These are phyloP conservation scores for Eidolon helvum DNA, from an alignment of 2,113 vertebrate genomes.

Conservation along the genomic window DNA sequence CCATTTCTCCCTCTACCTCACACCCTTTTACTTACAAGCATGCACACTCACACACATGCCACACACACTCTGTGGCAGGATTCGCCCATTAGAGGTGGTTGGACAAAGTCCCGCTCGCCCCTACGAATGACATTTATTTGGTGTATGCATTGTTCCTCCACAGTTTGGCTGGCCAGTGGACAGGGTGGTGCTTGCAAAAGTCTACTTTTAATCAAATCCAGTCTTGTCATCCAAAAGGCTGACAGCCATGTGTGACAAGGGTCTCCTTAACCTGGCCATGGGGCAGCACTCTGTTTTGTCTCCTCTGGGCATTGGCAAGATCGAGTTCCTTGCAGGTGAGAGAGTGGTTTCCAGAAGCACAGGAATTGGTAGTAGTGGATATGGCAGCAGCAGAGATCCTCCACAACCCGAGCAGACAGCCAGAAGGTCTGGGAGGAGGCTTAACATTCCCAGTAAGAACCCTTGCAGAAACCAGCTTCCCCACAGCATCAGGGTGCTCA, in stretches of 20 bases:
- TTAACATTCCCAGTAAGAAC: background rate
- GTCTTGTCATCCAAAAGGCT: background rate
- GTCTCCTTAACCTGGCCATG: background rate
- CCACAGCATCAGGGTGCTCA: rapidly evolving
- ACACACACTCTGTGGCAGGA: background rate
- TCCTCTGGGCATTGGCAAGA: background rate
- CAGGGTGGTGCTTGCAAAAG: background rate
- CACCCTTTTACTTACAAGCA: background rate
- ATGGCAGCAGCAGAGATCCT: background rate
- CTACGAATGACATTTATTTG: background rate
- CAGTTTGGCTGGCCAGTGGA: background rate
- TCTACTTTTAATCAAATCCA: background rate
- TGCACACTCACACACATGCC: background rate
- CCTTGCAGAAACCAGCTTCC: background rate
- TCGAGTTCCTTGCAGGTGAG: background rate
- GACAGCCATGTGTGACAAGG: background rate
- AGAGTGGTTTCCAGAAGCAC: background rate
- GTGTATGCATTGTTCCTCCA: background rate
- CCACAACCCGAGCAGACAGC: background rate
- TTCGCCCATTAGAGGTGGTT: background rate
- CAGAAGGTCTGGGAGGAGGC: background rate
- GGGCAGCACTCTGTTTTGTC: background rate
- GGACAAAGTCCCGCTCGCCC: rapidly evolving
- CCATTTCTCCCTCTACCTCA: background rate
- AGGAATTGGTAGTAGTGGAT: background rate